Conservation (phyloP, 1,140 invertebrate species). For the Cyphomyrmex costatus region DNA sequence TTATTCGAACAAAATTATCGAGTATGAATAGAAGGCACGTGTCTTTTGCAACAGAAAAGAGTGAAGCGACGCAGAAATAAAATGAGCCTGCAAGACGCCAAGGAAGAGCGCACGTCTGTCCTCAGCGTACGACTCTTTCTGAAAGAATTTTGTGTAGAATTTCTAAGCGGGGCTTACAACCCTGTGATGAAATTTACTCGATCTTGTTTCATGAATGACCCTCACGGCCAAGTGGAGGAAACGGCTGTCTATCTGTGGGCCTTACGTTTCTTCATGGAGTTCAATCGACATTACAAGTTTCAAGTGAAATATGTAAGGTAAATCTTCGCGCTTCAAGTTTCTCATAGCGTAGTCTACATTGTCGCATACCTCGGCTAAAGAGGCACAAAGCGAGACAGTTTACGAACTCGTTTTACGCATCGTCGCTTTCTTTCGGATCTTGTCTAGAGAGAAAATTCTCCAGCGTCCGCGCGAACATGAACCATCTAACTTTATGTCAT, state of each 20-base stretch:
- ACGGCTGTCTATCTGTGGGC: constrained; percentile 98
- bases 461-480: constrained; percentile 19
- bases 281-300: constrained; percentile 95
- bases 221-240: constrained; percentile 89
- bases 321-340: constrained; percentile 74
- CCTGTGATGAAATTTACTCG: constrained; percentile 94
- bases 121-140: constrained; percentile 94
- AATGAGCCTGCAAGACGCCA: constrained; percentile 87
- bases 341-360: constrained; percentile 31
- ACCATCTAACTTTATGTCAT: constrained; percentile 11
- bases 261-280: constrained; percentile 98
- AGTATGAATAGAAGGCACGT: constrained; percentile 15
- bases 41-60: constrained; percentile 87
- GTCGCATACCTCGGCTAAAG: constrained; percentile 28
- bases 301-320: constrained; percentile 96
- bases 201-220: constrained; percentile 79
- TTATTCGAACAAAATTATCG: background rate
- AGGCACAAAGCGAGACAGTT: constrained; percentile 67
- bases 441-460: constrained; percentile 45
- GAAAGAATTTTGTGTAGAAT: constrained; percentile 97
- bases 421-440: constrained; percentile 72
- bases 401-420: constrained; percentile 78
- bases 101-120: constrained; percentile 90
- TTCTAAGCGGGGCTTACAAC: constrained; percentile 97
- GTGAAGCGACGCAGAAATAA: constrained; percentile 90